A percentile compares a stretch with the other conserved stretches of the same genome.
Evolutionary conservation across 2,888 invertebrate species (phyloP).

Genomic region (Chymomyza fuscimana): DNA sequence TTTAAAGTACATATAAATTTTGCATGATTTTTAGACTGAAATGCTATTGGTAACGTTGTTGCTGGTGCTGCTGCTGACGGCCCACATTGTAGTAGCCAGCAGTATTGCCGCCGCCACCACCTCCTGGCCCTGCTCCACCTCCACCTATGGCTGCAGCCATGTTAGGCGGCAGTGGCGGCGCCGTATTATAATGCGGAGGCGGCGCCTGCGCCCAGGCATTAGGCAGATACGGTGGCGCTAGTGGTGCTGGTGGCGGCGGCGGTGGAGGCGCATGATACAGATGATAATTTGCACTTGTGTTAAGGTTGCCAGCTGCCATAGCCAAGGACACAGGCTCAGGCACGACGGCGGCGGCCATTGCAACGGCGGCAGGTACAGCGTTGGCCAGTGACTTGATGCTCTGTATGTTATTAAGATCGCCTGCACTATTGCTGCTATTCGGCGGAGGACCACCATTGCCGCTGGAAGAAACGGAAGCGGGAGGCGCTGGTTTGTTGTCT

Average conservation of each 20-base stretch:
- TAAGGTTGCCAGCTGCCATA: conserved; percentile 33
- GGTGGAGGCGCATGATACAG: conserved; percentile 70
- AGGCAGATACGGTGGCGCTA: conserved; percentile 48
- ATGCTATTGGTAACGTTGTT: conserved; percentile 48
- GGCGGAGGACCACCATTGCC: conserved; percentile 40
- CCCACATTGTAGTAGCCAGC: conserved; percentile 52
- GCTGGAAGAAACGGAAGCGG: conserved; percentile 23
- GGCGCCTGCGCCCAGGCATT: conserved; percentile 55
- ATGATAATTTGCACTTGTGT: conserved; percentile 57
- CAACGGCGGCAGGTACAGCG: conserved; percentile 50
- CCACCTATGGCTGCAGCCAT: conserved; percentile 35
- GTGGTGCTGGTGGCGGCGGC: conserved; percentile 63
- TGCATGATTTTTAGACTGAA: conserved; percentile 13
- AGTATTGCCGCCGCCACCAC: conserved; percentile 22
- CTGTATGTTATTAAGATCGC: conserved; percentile 73
- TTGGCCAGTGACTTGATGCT: conserved; percentile 73
- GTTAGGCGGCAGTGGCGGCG: conserved; percentile 51
- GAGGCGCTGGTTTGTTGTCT: background rate
- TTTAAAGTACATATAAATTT: conserved; percentile 13
- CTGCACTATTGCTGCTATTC: background rate
- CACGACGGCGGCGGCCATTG: conserved; percentile 36
- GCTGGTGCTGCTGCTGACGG: conserved; percentile 51
- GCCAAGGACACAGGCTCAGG: conserved; percentile 42
- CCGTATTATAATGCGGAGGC: conserved; percentile 45
- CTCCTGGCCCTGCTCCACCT: conserved; percentile 21